Evolutionary conservation across 2,113 vertebrate genomes (phyloP).

Genomic region (Myotis lucifugus): DNA sequence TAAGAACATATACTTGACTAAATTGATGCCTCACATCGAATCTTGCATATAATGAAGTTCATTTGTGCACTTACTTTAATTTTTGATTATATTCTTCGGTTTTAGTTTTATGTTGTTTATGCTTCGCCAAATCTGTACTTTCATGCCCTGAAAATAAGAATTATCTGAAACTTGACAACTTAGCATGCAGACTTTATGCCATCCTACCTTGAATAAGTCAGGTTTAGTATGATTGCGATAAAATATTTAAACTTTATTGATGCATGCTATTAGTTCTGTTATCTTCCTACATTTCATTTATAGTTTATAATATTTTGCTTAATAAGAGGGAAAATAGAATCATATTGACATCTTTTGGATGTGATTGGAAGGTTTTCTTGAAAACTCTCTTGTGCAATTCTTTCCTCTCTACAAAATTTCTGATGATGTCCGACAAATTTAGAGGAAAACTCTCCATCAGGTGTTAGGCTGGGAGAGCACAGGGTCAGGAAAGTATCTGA

Average conservation of each 20-base stretch:
- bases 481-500: background rate
- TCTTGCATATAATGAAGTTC: slow-evolving; percentile 63
- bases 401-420: background rate
- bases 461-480: background rate
- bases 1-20: slow-evolving; percentile 66
- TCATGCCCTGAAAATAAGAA: slow-evolving; percentile 13
- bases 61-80: slow-evolving; percentile 66
- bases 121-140: slow-evolving; percentile 49
- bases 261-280: slow-evolving; percentile 10
- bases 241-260: background rate
- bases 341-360: background rate
- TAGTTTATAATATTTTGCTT: background rate
- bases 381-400: background rate
- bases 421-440: background rate
- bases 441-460: background rate
- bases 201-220: slow-evolving; percentile 12
- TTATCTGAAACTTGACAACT: slow-evolving; percentile 44
- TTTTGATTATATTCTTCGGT: slow-evolving; percentile 61
- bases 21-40: slow-evolving; percentile 57
- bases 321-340: background rate
- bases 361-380: background rate
- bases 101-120: slow-evolving; percentile 60
- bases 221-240: background rate
- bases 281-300: slow-evolving; percentile 6
- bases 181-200: background rate